Percentiles rank a stretch among this genome's conserved stretches.
Evolutionary conservation across 1,140 invertebrate species (phyloP).

Genomic region (Wiebesia pumilae): DNA sequence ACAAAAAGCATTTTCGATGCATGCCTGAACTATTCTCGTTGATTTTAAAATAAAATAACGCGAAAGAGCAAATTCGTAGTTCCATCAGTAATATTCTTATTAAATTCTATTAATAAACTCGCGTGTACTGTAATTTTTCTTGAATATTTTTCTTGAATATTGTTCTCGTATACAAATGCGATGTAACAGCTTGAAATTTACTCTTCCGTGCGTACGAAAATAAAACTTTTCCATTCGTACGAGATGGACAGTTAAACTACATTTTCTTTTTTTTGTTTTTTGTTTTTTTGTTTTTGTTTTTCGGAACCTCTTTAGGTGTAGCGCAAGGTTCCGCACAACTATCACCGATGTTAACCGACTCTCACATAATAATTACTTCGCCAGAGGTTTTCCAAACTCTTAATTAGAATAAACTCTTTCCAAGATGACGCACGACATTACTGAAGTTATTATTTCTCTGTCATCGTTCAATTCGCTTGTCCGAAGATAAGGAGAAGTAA

Average conservation of each 20-base stretch:
- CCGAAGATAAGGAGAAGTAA: background rate
- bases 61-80: slow-evolving; percentile 23
- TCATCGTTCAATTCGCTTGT: background rate
- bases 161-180: background rate
- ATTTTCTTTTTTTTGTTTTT: slow-evolving; percentile 17
- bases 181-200: slow-evolving; percentile 5
- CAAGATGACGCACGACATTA: slow-evolving; percentile 5
- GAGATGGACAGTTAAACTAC: slow-evolving; percentile 43
- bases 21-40: slow-evolving; percentile 3
- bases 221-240: slow-evolving; percentile 46
- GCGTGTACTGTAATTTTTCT: background rate
- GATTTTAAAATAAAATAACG: slow-evolving; percentile 45
- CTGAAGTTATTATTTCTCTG: background rate
- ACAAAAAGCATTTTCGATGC: background rate
- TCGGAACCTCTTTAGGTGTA: slow-evolving; percentile 36
- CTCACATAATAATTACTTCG: slow-evolving; percentile 12
- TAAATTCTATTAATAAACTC: slow-evolving; percentile 24
- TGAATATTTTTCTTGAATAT: background rate
- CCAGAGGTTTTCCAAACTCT: slow-evolving; percentile 26
- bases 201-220: slow-evolving; percentile 49
- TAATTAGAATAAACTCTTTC: slow-evolving; percentile 7
- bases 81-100: background rate
- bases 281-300: slow-evolving; percentile 15
- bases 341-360: slow-evolving; percentile 28
- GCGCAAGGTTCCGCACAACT: slow-evolving; percentile 39